Conservation (phyloP, 2,113 vertebrate species). For the Brachypteracias leptosomus region DNA sequence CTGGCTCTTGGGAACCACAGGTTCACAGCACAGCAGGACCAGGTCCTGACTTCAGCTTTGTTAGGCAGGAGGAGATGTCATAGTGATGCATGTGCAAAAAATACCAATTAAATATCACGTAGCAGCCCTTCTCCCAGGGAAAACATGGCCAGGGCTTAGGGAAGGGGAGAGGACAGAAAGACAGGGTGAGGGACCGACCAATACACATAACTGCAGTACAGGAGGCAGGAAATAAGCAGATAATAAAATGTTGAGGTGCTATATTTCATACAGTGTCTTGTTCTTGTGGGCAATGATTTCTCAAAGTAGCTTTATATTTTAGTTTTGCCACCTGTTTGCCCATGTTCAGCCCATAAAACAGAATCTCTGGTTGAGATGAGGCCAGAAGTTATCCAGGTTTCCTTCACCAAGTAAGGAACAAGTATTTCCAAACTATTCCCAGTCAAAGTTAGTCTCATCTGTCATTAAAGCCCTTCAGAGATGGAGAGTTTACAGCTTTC, state of each 20-base stretch:
- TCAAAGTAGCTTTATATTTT: background rate
- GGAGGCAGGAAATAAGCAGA: background rate
- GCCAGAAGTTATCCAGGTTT: background rate
- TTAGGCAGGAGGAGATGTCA: background rate
- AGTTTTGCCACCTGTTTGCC: background rate
- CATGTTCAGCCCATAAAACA: background rate
- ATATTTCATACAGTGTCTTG: background rate
- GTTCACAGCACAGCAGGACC: background rate
- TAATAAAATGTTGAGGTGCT: background rate
- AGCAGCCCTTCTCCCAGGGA: background rate
- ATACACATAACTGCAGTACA: background rate
- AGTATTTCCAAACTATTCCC: background rate
- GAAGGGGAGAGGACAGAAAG: background rate
- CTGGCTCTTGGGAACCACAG: background rate
- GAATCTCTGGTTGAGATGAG: background rate
- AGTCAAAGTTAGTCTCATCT: background rate
- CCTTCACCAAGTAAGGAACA: background rate
- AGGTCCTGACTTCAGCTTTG: background rate
- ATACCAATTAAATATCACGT: background rate
- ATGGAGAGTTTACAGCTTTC: background rate
- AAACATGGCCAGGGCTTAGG: background rate
- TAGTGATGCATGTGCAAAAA: background rate
- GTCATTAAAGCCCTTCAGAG: background rate
- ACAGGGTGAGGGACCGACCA: background rate
- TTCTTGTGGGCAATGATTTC: background rate